Base-by-base conservation (phyloP, 2,113 vertebrate genomes). In the Eptatretus burgeri region DNA sequence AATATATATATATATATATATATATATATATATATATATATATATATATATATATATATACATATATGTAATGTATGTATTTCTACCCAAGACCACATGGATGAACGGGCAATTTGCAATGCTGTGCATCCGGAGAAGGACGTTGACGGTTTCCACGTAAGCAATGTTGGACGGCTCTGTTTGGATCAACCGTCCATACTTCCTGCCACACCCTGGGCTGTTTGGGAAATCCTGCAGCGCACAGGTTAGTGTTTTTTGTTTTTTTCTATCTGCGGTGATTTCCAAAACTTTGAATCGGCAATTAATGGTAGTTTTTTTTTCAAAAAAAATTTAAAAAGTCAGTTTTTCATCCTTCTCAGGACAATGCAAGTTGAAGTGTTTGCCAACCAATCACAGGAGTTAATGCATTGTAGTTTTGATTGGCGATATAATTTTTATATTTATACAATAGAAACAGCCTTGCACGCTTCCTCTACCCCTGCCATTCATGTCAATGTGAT, bases 221-320 rank as follows among this genome's bases (percentile, higher is more conserved):
- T 98, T 49, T 83, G 79, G 89, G 91, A 95, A 71, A 94, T 98
- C 65, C 88, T 98, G 64, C 81, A 83, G 69, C 80, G 91, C 16
- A 94, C 86, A 60, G 88, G 86, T 86, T 65, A 41, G 27, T 41
- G 27, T 41, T 41, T 41, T 41, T 41, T 41, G 27, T 41, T 3
- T 41, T 41, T 41, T 41, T 41, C 7, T 41, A 41, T 41, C 27
- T 41, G 27, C 27, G 1, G 27, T 41, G 27, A 41, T 41, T 41
- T 41, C 27, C 27, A 41, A 41, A 5, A 41, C 3, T 7, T 41
- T 41, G 27, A 41, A 5, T 41, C 7, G 7, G 27, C 27, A 41
- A 41, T 41, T 41, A 41, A 41, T 41, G 27, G 7, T 7, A 41
- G 20, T n/a, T n/a, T n/a, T n/a, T n/a, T n/a, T n/a, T n/a, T n/a